These are phyloP conservation scores for Sinonovacula constricta DNA, from an alignment of 1,140 invertebrate species.

Conservation along the genomic window DNA sequence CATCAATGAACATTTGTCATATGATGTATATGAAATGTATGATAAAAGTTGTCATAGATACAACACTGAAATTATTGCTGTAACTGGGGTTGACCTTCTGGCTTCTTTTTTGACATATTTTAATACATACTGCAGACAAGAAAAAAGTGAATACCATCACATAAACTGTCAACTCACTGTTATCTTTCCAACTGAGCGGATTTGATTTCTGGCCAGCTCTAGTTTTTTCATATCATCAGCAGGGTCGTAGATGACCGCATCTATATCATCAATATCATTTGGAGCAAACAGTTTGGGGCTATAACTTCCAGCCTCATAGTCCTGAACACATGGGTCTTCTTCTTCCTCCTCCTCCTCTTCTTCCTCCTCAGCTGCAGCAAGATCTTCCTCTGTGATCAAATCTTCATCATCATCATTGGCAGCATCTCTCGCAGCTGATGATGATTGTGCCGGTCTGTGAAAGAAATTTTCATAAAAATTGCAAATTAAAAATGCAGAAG, in stretches of 20 bases:
- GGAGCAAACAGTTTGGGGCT: constrained; percentile 87
- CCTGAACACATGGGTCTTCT: constrained; percentile 74
- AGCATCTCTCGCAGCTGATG: no score
- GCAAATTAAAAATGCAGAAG: no score
- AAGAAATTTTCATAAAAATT: no score
- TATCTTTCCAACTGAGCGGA: constrained; percentile 82
- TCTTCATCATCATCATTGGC: constrained; percentile 43
- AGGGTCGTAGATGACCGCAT: constrained; percentile 88
- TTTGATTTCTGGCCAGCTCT: constrained; percentile 82
- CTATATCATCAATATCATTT: constrained; percentile 87
- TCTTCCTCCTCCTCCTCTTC: constrained; percentile 47
- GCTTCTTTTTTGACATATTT: no score
- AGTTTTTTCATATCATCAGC: constrained; percentile 89
- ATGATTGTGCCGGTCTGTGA: no score
- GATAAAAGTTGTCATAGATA: no score
- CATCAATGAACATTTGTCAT: no score
- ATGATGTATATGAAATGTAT: no score
- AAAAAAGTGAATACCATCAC: background rate
- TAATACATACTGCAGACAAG: background rate
- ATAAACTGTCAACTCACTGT: no score
- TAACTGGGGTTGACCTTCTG: no score
- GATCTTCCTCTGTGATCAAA: constrained; percentile 31
- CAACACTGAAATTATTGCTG: no score
- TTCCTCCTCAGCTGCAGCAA: constrained; percentile 3
- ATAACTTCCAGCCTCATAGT: constrained; percentile 90